Conservation (phyloP, 2,113 vertebrate species). For the Paradoxurus hermaphroditus region DNA sequence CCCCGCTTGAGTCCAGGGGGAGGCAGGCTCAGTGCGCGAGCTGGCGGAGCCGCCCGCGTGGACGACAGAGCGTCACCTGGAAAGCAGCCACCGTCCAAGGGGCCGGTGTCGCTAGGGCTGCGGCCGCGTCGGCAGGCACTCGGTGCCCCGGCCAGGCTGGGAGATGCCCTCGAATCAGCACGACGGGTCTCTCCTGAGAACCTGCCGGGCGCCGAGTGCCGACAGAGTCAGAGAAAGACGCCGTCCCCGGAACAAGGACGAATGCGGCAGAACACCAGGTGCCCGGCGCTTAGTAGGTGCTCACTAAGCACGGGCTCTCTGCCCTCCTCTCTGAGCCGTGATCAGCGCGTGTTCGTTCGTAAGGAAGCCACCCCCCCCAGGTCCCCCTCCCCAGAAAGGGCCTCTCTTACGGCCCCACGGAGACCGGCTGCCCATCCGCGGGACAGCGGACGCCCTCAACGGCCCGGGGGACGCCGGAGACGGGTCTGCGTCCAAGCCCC, state of each 20-base stretch:
- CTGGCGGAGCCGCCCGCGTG: fast-evolving
- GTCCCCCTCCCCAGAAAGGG: too few relatives aligned
- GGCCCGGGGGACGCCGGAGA: fast-evolving
- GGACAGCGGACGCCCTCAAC: fast-evolving
- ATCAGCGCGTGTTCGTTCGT: fast-evolving
- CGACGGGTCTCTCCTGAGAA: neutral
- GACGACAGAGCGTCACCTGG: neutral
- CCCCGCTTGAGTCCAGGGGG: too few relatives aligned
- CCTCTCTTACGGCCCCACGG: neutral
- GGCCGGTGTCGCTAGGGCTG: fast-evolving
- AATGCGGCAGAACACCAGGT: fast-evolving
- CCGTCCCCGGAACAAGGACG: fast-evolving
- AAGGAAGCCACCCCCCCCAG: fast-evolving
- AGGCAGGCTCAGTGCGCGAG: neutral
- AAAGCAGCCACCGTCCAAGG: neutral
- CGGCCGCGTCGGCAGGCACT: fast-evolving
- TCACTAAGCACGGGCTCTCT: fast-evolving
- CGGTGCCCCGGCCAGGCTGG: neutral
- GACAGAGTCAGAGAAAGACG: neutral
- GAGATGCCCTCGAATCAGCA: fast-evolving
- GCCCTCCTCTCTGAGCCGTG: fast-evolving
- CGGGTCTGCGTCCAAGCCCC: fast-evolving
- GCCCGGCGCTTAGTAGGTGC: neutral
- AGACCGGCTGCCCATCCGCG: neutral
- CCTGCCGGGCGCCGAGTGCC: neutral